These are phyloP conservation scores for Seriola dumerili DNA, from an alignment of 2,113 vertebrate genomes.

Conservation along the genomic window DNA sequence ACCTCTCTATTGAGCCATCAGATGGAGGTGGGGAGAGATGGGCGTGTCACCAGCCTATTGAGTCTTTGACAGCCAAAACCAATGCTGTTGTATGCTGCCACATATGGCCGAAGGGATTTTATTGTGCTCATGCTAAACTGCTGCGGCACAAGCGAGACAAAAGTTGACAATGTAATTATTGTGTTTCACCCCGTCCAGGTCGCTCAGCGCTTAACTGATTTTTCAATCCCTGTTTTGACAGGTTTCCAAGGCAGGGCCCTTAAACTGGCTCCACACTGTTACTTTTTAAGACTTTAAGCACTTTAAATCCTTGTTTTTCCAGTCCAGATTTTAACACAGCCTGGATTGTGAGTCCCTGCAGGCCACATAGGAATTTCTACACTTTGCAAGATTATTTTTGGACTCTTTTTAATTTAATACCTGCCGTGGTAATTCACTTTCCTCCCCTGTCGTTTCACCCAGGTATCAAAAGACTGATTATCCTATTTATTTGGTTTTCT, in stretches of 20 bases:
- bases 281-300: constrained; percentile 75
- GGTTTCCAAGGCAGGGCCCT: constrained; percentile 52
- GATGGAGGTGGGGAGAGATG: constrained; percentile 65
- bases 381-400: constrained; percentile 68
- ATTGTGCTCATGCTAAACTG: constrained; percentile 78
- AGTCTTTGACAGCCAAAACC: constrained; percentile 71
- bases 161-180: constrained; percentile 68
- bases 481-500: constrained; percentile 31
- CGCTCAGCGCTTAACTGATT: constrained; percentile 50
- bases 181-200: constrained; percentile 53
- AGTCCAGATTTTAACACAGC: constrained; percentile 59
- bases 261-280: constrained; percentile 60
- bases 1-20: constrained; percentile 83
- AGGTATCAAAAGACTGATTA: constrained; percentile 44
- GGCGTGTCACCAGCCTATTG: constrained; percentile 66
- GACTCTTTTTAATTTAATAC: constrained; percentile 46
- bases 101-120: constrained; percentile 64
- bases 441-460: constrained; percentile 23
- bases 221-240: constrained; percentile 70
- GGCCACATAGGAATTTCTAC: constrained; percentile 54
- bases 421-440: not conserved
- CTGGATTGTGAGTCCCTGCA: constrained; percentile 57
- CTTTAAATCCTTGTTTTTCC: constrained; percentile 72
- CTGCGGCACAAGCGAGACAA: constrained; percentile 61
- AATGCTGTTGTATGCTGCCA: constrained; percentile 58